Base-by-base conservation (phyloP, 2,113 vertebrate genomes). In the Phaethon lepturus region DNA sequence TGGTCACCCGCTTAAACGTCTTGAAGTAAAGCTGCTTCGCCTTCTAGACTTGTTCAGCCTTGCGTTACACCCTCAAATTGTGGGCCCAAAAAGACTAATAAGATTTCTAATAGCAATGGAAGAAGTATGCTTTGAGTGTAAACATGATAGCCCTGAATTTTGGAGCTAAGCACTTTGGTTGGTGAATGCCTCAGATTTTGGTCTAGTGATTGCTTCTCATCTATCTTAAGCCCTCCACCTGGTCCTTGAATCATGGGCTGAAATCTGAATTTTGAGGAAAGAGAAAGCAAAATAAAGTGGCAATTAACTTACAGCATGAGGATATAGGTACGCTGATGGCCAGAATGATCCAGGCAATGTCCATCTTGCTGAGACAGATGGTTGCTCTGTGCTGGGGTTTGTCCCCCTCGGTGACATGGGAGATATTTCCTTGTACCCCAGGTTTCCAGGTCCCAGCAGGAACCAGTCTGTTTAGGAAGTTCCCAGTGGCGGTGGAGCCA, bases 301-400 rank as follows among this genome's bases (percentile, higher is more conserved):
- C n/a, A 40, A 11, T 80, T 98, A 79, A 99, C 99, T 99, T 97
- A 99, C 99, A 99, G 97, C 99, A 99, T 9, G 99, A 99, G 59
- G 99, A 99, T 97, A 99, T 99, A 64, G 99, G 99, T 91, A 99
- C 99, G 5, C 99, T 99, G 98, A 99, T 99, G 80, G 99, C 99
- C 95, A 99, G 95, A 95, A 99, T 98, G 88, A 99, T 99, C 99
- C 99, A 99, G 95, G 99, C 98, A 63, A 99, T 99, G 96, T 99
- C 99, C 99, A 99, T 98, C 98, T 98, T 99, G 98, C 98, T 99
- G 92, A 99, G 98, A 93, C 99, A 99, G 98, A 99, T 99, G 93
- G 98, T 98, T 93, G 98, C 96, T 93, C 98, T 98, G 88, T 99
- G 98, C 42, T 98, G 97, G 7, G 99, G 98, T n/a, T 99, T 96